These are phyloP conservation scores for Papilio xuthus DNA, from an alignment of 1,140 invertebrate genomes.

Conservation along the genomic window DNA sequence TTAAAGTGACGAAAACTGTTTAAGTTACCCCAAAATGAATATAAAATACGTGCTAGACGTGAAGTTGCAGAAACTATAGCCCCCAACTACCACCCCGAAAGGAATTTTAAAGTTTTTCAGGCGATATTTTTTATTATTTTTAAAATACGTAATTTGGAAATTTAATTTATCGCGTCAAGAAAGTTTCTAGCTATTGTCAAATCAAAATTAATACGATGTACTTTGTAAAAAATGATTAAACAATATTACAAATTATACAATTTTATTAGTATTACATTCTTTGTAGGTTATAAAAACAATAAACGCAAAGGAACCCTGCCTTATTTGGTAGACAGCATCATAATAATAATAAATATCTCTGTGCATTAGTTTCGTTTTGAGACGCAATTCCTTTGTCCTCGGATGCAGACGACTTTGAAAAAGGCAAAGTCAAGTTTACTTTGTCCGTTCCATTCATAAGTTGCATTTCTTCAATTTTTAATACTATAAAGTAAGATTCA, in stretches of 20 bases:
- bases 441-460: constrained; percentile 8
- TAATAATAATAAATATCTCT: constrained; percentile 22
- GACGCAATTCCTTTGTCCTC: constrained; percentile 34
- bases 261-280: constrained; percentile 1
- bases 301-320: constrained; percentile 14
- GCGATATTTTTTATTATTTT: not conserved
- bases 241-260: constrained; percentile 6
- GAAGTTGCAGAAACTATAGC: too few relatives aligned
- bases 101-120: not conserved
- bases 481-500: too few relatives aligned
- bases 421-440: constrained; percentile 33
- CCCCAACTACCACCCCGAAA: too few relatives aligned
- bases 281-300: constrained; percentile 26
- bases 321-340: constrained; percentile 10
- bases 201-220: too few relatives aligned
- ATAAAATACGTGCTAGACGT: too few relatives aligned
- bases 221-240: not conserved
- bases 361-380: constrained; percentile 34
- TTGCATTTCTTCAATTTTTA: not conserved
- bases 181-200: too few relatives aligned
- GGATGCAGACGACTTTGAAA: constrained; percentile 9
- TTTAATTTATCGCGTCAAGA: not conserved
- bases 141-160: not conserved
- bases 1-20: not conserved
- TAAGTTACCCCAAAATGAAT: not conserved